phyloP scores from a whole-genome alignment of 2,113 vertebrate genomes.

The Mastomys natalensis region DNA sequence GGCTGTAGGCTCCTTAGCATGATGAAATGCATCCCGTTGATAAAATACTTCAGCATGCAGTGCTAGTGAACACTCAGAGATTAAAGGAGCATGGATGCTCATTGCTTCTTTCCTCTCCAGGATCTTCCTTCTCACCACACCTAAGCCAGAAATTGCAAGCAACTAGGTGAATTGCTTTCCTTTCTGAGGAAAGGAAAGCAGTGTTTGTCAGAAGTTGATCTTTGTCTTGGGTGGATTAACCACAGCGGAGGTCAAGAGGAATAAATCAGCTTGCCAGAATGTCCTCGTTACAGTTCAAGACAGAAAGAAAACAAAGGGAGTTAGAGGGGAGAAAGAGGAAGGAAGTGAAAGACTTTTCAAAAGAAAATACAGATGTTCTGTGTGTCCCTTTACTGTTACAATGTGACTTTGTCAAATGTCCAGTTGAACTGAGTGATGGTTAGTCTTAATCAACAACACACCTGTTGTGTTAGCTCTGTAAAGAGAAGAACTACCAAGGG shows the following conservation, averaged over 20 bases:
- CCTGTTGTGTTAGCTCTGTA: neutral
- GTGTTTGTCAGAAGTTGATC: slow-evolving; percentile 80
- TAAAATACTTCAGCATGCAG: neutral
- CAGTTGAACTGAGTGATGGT: slow-evolving; percentile 3
- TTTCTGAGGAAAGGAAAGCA: slow-evolving; percentile 43
- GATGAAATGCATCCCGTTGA: neutral
- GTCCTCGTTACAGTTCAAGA: slow-evolving; percentile 80
- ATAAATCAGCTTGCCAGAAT: slow-evolving; percentile 81
- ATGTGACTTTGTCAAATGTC: slow-evolving; percentile 68
- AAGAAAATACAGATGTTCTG: slow-evolving; percentile 83
- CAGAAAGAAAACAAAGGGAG: slow-evolving; percentile 80
- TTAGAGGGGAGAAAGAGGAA: slow-evolving; percentile 78
- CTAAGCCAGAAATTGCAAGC: neutral
- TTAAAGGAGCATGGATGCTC: neutral
- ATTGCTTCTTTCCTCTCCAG: neutral
- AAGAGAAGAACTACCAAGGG: neutral
- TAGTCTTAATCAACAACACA: slow-evolving; percentile 60
- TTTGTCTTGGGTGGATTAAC: slow-evolving; percentile 81
- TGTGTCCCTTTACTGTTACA: slow-evolving; percentile 61
- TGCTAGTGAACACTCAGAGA: neutral
- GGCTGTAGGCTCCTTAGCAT: slow-evolving; percentile 20
- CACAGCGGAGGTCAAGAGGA: slow-evolving; percentile 78
- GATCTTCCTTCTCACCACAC: neutral
- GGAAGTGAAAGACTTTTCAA: slow-evolving; percentile 77
- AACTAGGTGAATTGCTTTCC: slow-evolving; percentile 7